Conservation (phyloP, 2,113 vertebrate genomes). For the Leptosomus discolor region DNA sequence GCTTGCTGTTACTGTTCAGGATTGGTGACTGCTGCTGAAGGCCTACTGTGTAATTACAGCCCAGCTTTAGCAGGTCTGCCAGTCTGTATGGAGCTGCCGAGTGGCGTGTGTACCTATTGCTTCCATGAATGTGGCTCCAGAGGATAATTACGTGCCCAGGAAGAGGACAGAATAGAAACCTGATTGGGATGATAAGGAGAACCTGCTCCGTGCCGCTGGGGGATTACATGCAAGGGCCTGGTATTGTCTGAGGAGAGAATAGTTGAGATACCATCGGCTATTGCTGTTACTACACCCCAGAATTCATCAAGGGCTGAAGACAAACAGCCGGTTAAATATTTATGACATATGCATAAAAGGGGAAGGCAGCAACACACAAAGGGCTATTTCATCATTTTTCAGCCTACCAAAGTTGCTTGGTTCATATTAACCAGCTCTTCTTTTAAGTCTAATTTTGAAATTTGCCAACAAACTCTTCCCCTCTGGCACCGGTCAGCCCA, state of each 20-base stretch:
- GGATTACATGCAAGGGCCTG: background rate
- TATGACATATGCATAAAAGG: background rate
- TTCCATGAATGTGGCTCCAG: background rate
- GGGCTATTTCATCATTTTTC: slow-evolving; percentile 7
- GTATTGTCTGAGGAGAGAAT: background rate
- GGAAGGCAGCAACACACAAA: background rate
- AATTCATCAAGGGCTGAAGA: slow-evolving; percentile 20
- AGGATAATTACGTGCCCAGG: background rate
- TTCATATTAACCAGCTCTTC: background rate
- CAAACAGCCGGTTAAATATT: slow-evolving; percentile 18
- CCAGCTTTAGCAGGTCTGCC: background rate
- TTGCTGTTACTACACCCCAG: slow-evolving; percentile 14
- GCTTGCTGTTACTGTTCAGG: background rate
- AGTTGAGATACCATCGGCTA: background rate
- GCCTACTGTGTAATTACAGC: background rate
- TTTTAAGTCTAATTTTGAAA: slow-evolving; percentile 13
- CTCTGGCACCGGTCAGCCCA: background rate
- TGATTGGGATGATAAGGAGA: background rate
- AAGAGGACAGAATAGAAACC: background rate
- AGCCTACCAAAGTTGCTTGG: background rate
- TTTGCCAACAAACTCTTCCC: background rate
- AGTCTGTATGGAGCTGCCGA: background rate
- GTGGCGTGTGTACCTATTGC: background rate
- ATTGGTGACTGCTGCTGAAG: background rate
- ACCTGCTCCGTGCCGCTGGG: background rate